Conservation (phyloP, 2,888 invertebrate genomes). For the Oscheius sp. region DNA sequence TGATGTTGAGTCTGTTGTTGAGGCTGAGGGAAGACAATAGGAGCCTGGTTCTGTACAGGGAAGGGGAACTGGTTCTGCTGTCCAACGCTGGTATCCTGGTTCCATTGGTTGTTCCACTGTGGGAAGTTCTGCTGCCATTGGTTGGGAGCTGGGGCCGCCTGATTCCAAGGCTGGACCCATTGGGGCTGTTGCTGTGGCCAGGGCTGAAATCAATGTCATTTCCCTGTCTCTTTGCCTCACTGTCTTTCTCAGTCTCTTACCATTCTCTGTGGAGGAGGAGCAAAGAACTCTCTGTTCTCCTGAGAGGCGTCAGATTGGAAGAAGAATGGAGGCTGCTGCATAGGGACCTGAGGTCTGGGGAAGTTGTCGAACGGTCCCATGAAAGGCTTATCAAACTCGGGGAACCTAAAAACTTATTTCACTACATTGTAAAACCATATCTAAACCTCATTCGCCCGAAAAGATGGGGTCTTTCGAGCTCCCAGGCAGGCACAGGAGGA, state of each 20-base stretch:
- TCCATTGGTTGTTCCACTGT: constrained; percentile 17
- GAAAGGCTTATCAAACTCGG: constrained; percentile 24
- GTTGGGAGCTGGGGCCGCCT: background rate
- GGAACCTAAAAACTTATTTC: constrained; percentile 9
- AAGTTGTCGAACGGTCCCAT: constrained; percentile 31
- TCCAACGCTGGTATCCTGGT: constrained; percentile 14
- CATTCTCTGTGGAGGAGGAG: constrained; percentile 32
- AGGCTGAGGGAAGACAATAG: constrained; percentile 20
- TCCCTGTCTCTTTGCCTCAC: background rate
- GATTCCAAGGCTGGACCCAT: constrained; percentile 19
- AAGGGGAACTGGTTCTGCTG: constrained; percentile 39
- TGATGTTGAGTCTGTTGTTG: constrained; percentile 11
- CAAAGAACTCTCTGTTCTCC: constrained; percentile 16
- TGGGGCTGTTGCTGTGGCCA: constrained; percentile 26
- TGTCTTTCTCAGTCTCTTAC: background rate
- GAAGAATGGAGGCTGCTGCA: constrained; percentile 12
- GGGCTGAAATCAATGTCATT: constrained; percentile 1
- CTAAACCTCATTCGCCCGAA: constrained; percentile 18
- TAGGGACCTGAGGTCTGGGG: constrained; percentile 5
- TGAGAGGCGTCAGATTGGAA: constrained; percentile 23
- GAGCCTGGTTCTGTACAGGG: constrained; percentile 33
- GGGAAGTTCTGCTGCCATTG: constrained; percentile 24
- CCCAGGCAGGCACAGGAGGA: constrained; percentile 33
- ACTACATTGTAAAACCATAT: background rate
- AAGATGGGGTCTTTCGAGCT: constrained; percentile 18